A percentile compares a stretch with the other conserved stretches of the same genome.
These are phyloP conservation scores for Isurus oxyrinchus DNA, from an alignment of 2,113 vertebrate species.

Conservation along the genomic window DNA sequence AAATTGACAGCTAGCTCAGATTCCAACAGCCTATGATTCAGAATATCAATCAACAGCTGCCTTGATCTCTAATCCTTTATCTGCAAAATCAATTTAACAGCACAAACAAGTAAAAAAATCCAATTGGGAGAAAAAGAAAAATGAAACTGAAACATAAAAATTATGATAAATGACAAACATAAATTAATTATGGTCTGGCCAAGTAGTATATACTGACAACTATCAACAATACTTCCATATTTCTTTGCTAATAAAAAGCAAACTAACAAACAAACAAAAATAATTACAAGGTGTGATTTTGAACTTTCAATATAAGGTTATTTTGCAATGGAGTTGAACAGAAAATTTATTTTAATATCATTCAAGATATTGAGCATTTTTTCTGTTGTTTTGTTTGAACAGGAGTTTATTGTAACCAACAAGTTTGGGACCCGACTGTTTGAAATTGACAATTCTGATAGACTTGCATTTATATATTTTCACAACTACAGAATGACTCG, in stretches of 20 bases:
- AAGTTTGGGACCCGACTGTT: not conserved
- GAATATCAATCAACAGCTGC: slow-evolving; percentile 17
- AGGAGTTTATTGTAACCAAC: not conserved
- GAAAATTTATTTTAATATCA: not conserved
- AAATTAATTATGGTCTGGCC: not conserved
- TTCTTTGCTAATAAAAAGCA: not conserved
- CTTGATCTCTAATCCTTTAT: not conserved
- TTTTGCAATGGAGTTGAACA: not conserved
- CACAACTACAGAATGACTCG: not conserved
- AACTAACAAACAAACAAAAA: not conserved
- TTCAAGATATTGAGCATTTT: not conserved
- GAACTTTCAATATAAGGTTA: not conserved
- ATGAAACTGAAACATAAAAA: not conserved
- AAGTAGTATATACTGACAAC: not conserved
- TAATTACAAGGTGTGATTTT: not conserved
- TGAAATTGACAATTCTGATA: not conserved
- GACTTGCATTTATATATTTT: not conserved
- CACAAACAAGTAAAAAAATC: not conserved
- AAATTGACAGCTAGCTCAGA: not conserved
- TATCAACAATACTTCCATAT: not conserved
- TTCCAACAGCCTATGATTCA: not conserved
- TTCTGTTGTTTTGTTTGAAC: not conserved
- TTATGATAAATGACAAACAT: not conserved
- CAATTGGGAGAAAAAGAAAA: not conserved
- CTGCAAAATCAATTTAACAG: not conserved